Evolutionary conservation across 2,888 invertebrate genomes (phyloP), one percentile per base, ranked within the genome.

Genomic region (Acleris literana): DNA sequence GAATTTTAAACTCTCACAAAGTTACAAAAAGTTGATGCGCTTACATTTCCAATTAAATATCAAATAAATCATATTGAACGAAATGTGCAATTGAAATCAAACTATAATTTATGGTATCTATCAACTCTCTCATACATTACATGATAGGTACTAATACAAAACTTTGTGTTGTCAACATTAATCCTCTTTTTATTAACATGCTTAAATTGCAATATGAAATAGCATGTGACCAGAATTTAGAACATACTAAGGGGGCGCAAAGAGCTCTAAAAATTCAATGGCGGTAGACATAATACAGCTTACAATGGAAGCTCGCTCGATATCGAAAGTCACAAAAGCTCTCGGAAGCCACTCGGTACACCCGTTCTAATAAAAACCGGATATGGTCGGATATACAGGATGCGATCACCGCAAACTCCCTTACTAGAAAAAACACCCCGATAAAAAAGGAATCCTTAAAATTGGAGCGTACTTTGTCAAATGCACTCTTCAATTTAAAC

Each of bases 361-460:
- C 79, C 82, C 79, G 80, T 72, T 83, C 85, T 86, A 90, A 90
- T 90, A 88, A 86, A 87, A 87, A 85, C 87, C 88, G 90, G 90
- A 90, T 88, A 82, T 76, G 73, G 74, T 76, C 75, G 76, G 74
- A 76, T 80, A 77, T 76, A 76, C 75, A 81, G 89, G 90, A 90
- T 84, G 81, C 81, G 79, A 83, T 81, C 78, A 79, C 84, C 83
- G 77, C 86, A 81, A 82, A 79, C 76, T 76, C 76, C 77, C 76
- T 76, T 74, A 77, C 78, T 78, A 74, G 72, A 77, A 68, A 78
- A 83, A 82, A 79, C 76, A 68, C 72, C 73, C 74, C 74, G 68
- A 76, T 71, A 80, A 79, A 80, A 81, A 81, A 73, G 33, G 76
- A 74, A 74, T 76, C 77, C 78, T 72, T 75, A 84, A 84, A 80